These are phyloP conservation scores for Melanogrammus aeglefinus DNA, from an alignment of 2,797 vertebrate species.

Conservation along the genomic window DNA sequence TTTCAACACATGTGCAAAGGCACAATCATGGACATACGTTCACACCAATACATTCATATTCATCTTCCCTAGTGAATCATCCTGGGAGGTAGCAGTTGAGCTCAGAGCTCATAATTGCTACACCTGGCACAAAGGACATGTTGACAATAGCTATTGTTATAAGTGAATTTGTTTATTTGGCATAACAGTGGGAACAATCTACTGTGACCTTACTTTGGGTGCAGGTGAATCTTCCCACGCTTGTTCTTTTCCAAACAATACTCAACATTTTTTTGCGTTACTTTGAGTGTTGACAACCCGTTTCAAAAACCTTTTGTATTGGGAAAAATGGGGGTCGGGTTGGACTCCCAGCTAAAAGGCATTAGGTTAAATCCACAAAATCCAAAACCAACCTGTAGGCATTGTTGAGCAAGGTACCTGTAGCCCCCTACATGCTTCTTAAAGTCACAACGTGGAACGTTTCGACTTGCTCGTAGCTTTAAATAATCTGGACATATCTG, in stretches of 20 bases:
- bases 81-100: background rate
- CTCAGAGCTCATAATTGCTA: slow-evolving; percentile 60
- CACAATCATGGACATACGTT: background rate
- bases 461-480: no score
- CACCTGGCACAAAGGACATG: slow-evolving; percentile 51
- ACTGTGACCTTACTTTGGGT: background rate
- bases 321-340: background rate
- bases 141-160: slow-evolving; percentile 53
- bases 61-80: no score
- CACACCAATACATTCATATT: slow-evolving; percentile 7
- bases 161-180: background rate
- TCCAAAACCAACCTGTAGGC: background rate
- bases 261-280: background rate
- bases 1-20: background rate
- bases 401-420: background rate
- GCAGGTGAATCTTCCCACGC: slow-evolving; percentile 1
- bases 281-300: background rate
- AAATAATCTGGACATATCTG: no score
- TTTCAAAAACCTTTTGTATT: background rate
- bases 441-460: no score
- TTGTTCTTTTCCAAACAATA: background rate
- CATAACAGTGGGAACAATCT: background rate
- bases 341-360: background rate
- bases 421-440: background rate
- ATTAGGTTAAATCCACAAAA: background rate